Percentiles rank a stretch among this genome's conserved stretches.
These are phyloP conservation scores for Octodonta nipae DNA, from an alignment of 2,888 invertebrate species.

Conservation along the genomic window DNA sequence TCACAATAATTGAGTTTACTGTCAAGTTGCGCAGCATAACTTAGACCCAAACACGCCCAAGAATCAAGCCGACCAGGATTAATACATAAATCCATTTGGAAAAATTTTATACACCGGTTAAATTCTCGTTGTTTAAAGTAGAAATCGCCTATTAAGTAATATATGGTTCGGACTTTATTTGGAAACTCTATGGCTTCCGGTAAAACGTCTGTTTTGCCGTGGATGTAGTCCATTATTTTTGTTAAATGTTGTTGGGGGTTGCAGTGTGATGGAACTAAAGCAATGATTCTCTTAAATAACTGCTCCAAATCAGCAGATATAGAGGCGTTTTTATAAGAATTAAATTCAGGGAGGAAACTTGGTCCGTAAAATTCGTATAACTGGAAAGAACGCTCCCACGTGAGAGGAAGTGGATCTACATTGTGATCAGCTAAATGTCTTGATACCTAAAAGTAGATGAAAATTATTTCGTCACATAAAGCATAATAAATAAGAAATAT, in stretches of 20 bases:
- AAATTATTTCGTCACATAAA: neutral
- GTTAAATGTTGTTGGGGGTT: constrained; percentile 49
- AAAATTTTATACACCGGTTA: constrained; percentile 59
- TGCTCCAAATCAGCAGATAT: constrained; percentile 73
- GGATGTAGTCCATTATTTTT: constrained; percentile 29
- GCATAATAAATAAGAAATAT: constrained; percentile 7
- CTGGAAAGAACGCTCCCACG: constrained; percentile 62
- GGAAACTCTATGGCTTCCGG: constrained; percentile 30
- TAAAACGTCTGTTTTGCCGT: constrained; percentile 18
- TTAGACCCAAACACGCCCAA: constrained; percentile 83
- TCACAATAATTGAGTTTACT: constrained; percentile 65
- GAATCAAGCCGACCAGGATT: constrained; percentile 74
- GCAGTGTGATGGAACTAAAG: constrained; percentile 52
- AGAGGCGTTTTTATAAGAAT: constrained; percentile 57
- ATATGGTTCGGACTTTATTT: constrained; percentile 49
- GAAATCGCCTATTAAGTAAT: constrained; percentile 84
- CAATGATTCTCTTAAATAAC: constrained; percentile 55
- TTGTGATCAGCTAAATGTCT: constrained; percentile 64
- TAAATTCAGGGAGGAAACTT: constrained; percentile 65
- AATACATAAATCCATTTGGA: constrained; percentile 68
- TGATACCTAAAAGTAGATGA: constrained; percentile 30
- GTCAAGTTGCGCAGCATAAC: constrained; percentile 64
- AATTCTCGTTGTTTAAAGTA: constrained; percentile 79
- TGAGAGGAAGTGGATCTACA: constrained; percentile 51
- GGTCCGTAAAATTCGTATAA: constrained; percentile 73